phyloP scores from a whole-genome alignment of 2,797 vertebrate genomes.

The Lepilemur septentrionalis region DNA sequence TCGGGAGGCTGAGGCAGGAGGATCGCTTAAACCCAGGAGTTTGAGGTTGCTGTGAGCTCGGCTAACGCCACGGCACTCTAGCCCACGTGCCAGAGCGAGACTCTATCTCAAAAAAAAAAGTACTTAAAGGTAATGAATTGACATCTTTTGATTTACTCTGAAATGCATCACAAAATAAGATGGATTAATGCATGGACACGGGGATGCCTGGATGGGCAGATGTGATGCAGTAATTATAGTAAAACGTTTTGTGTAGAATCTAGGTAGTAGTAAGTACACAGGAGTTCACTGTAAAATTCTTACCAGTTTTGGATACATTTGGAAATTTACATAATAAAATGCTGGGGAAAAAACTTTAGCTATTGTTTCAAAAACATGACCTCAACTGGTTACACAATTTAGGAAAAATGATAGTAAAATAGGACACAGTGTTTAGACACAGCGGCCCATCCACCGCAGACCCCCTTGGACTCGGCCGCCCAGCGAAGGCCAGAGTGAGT shows the following conservation, averaged over 20 bases:
- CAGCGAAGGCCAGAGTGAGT: rapidly evolving
- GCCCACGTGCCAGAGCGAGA: no score
- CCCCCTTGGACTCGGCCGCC: not conserved
- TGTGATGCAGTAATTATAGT: rapidly evolving
- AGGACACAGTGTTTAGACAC: not conserved
- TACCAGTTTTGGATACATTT: not conserved
- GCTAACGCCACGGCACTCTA: no score
- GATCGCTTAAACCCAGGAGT: no score
- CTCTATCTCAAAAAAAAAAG: no score
- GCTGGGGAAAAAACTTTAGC: not conserved
- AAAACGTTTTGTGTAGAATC: not conserved
- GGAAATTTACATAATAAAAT: not conserved
- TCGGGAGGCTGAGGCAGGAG: no score
- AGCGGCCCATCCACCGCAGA: not conserved
- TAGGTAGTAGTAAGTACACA: not conserved
- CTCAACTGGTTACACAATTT: not conserved
- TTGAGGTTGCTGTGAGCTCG: no score
- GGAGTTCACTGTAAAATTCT: not conserved
- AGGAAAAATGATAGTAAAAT: not conserved
- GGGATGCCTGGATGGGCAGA: not conserved
- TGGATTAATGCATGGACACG: rapidly evolving
- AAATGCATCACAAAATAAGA: not conserved
- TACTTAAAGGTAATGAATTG: not conserved
- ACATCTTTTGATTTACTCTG: not conserved
- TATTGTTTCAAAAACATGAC: not conserved